These are phyloP conservation scores for Onychomys arenicola DNA, from an alignment of 2,797 vertebrate species.

Conservation along the genomic window DNA sequence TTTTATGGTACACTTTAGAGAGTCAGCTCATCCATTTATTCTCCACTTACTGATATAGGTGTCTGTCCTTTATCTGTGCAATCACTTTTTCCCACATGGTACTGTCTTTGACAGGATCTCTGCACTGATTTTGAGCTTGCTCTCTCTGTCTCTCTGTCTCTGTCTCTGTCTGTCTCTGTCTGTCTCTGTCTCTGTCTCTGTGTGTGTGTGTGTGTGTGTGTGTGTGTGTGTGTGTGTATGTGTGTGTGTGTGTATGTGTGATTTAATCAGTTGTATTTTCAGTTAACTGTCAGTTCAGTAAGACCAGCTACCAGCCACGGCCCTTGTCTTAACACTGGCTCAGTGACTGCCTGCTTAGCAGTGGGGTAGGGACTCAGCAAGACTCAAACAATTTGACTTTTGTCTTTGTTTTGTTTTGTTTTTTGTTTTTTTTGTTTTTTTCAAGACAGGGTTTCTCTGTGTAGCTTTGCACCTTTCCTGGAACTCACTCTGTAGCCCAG, in stretches of 20 bases:
- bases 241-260: too few relatives aligned
- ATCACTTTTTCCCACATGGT: conserved; percentile 38
- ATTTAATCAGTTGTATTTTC: neutral
- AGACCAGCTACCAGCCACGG: neutral
- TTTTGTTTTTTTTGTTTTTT: too few relatives aligned
- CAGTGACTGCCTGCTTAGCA: neutral
- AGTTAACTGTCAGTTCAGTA: neutral
- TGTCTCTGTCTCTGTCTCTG: neutral
- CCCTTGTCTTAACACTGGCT: neutral
- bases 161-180: neutral
- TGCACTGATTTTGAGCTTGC: conserved; percentile 26
- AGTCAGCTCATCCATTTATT: conserved; percentile 51
- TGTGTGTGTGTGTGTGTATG: too few relatives aligned
- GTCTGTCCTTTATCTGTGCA: conserved; percentile 67
- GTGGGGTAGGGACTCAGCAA: neutral
- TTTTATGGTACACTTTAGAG: neutral
- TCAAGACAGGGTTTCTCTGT: too few relatives aligned
- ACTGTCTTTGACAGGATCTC: conserved; percentile 65
- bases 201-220: neutral
- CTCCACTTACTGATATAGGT: conserved; percentile 55
- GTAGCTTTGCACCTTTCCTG: too few relatives aligned
- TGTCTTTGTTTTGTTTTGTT: too few relatives aligned
- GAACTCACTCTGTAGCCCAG: too few relatives aligned
- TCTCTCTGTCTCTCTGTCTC: too few relatives aligned
- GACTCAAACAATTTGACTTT: neutral